phyloP scores from a whole-genome alignment of 92 coral and sea anemone genomes.

The Nematostella vectensis region DNA sequence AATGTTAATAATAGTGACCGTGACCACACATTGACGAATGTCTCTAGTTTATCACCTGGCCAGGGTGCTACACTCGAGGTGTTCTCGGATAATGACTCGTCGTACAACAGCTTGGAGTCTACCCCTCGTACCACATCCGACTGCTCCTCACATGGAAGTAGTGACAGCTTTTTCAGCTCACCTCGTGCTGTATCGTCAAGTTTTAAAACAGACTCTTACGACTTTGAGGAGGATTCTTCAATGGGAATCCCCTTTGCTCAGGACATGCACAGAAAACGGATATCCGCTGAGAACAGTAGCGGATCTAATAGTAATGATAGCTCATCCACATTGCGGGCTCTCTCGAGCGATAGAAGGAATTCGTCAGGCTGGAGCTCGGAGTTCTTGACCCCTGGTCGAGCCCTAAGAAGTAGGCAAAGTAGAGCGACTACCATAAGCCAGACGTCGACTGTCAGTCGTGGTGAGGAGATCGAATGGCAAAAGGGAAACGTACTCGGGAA shows the following conservation, averaged over 20 bases:
- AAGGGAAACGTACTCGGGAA: slow-evolving; percentile 88
- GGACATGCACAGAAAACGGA: slow-evolving; percentile 25
- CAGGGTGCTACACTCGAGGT: slow-evolving; percentile 16
- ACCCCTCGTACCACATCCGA: slow-evolving; percentile 52
- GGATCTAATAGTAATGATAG: slow-evolving; percentile 44
- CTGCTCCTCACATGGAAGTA: slow-evolving; percentile 56
- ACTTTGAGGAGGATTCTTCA: slow-evolving; percentile 31
- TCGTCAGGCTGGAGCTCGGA: too few species aligned
- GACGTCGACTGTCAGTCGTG: slow-evolving; percentile 56
- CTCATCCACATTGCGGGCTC: slow-evolving; percentile 42
- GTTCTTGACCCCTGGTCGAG: too few species aligned
- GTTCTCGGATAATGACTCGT: slow-evolving; percentile 65
- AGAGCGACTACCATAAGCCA: slow-evolving; percentile 42
- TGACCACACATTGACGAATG: neutral
- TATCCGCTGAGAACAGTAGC: slow-evolving; percentile 17
- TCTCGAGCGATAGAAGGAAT: slow-evolving; percentile 8
- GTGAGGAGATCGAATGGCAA: slow-evolving; percentile 90
- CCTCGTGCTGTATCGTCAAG: slow-evolving; percentile 38
- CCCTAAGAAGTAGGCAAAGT: slow-evolving; percentile 48
- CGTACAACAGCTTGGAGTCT: slow-evolving; percentile 65
- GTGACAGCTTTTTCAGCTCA: slow-evolving; percentile 49
- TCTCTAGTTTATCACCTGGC: neutral
- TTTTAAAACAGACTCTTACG: slow-evolving; percentile 32
- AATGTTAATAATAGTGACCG: too few species aligned
- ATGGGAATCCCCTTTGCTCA: slow-evolving; percentile 44